These are phyloP conservation scores for Macrotrachela quadricornifera DNA, from an alignment of 1,140 invertebrate genomes.

Conservation along the genomic window DNA sequence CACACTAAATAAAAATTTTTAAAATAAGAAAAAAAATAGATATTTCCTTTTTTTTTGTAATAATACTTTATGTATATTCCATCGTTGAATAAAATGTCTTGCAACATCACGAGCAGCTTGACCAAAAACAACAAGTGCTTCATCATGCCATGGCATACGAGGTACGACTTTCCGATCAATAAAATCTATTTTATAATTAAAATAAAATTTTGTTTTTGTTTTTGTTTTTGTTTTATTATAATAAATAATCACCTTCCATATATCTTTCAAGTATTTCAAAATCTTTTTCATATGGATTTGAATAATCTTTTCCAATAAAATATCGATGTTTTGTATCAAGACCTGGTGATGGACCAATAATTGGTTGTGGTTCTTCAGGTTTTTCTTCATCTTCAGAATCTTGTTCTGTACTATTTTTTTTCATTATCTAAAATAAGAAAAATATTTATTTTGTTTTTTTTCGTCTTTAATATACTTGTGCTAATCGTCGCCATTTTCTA, in stretches of 20 bases:
- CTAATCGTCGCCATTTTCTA: too few relatives aligned
- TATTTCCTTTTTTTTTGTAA: too few relatives aligned
- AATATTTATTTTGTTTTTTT: too few relatives aligned
- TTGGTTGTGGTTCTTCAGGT: too few relatives aligned
- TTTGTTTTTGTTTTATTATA: too few relatives aligned
- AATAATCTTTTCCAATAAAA: slow-evolving; percentile 93
- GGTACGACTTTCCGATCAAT: slow-evolving; percentile 56
- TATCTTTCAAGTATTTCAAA: slow-evolving; percentile 64
- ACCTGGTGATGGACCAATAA: too few relatives aligned
- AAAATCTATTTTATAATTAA: not conserved
- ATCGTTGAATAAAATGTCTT: slow-evolving; percentile 84
- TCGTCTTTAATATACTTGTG: too few relatives aligned
- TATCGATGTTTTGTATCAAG: slow-evolving; percentile 49
- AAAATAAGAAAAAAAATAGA: too few relatives aligned
- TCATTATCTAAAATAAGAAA: too few relatives aligned
- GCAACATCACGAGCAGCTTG: slow-evolving; percentile 67
- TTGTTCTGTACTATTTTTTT: too few relatives aligned
- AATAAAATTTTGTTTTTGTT: too few relatives aligned
- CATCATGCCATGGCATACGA: slow-evolving; percentile 94
- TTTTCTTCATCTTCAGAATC: too few relatives aligned
- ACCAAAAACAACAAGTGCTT: slow-evolving; percentile 62
- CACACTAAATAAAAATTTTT: slow-evolving; percentile 16
- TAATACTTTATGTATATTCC: slow-evolving; percentile 49
- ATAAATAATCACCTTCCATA: not conserved
- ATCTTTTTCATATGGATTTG: slow-evolving; percentile 90